Evolutionary conservation across 2,888 invertebrate species (phyloP).

Genomic region (Protophormia terraenovae): DNA sequence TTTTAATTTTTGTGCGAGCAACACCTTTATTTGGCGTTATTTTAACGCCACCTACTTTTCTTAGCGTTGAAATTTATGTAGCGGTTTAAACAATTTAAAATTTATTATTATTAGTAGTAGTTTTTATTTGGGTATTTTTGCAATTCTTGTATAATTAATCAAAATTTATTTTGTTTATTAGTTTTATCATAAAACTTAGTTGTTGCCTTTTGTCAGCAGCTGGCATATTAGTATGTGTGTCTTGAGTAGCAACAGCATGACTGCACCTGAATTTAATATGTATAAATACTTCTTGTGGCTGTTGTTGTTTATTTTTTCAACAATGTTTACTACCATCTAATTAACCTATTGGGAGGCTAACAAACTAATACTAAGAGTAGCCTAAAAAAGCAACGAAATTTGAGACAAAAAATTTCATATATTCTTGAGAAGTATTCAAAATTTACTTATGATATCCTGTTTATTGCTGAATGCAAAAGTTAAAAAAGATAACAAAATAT

Average conservation of each 20-base stretch:
- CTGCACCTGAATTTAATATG: slow-evolving; percentile 42
- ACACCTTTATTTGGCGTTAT: slow-evolving; percentile 57
- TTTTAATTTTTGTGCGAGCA: background rate
- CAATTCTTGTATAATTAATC: slow-evolving; percentile 58
- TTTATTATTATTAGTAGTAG: background rate
- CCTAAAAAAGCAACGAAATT: background rate
- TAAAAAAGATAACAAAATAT: no score
- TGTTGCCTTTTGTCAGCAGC: slow-evolving; percentile 52
- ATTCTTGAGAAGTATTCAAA: no score
- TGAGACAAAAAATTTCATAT: no score
- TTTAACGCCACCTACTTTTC: slow-evolving; percentile 59
- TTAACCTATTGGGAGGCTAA: slow-evolving; percentile 40
- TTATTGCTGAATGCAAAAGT: no score
- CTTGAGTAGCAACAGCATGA: background rate
- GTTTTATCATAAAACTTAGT: slow-evolving; percentile 38
- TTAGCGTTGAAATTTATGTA: slow-evolving; percentile 40
- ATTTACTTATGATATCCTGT: no score
- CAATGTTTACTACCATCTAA: background rate
- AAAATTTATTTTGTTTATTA: slow-evolving; percentile 35
- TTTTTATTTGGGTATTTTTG: background rate
- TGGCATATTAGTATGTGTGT: slow-evolving; percentile 4
- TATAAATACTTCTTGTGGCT: background rate
- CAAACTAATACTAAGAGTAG: background rate
- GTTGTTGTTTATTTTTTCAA: background rate
- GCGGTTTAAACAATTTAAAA: slow-evolving; percentile 6